Percentiles rank a stretch among this genome's conserved stretches.
Evolutionary conservation across 2,888 invertebrate genomes (phyloP).

Genomic region (Pherbina coryleti): DNA sequence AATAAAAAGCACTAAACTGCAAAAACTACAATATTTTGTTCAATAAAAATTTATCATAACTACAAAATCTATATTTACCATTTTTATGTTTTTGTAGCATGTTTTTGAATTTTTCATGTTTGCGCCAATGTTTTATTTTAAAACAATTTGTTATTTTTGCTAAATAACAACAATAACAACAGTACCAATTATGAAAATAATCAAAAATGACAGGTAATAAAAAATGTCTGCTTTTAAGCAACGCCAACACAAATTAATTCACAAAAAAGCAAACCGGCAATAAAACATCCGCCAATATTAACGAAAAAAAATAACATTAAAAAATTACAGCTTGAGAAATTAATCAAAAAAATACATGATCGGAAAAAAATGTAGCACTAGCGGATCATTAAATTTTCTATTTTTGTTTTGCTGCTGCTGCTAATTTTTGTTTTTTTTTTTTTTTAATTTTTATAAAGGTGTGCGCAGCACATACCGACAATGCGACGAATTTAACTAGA

Average conservation of each 20-base stretch:
- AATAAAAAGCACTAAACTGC: too few species aligned
- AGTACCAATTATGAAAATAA: neutral
- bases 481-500: neutral
- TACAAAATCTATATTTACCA: neutral
- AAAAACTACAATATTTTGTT: too few species aligned
- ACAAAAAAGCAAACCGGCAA: conserved; percentile 21
- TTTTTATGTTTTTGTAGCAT: neutral
- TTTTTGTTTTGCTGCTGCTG: neutral
- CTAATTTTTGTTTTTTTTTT: neutral
- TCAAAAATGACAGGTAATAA: neutral
- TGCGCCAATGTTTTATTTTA: neutral
- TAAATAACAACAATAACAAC: neutral
- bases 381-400: neutral
- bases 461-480: conserved; percentile 3
- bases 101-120: neutral
- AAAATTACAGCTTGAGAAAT: neutral
- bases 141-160: neutral
- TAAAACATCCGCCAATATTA: conserved; percentile 37
- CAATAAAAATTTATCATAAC: neutral
- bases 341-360: neutral
- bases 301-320: neutral
- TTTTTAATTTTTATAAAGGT: neutral
- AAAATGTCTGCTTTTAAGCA: neutral
- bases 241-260: neutral
- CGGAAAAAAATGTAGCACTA: neutral